These are phyloP conservation scores for Heliconius melpomene DNA, from an alignment of 1,140 invertebrate genomes.

Conservation along the genomic window DNA sequence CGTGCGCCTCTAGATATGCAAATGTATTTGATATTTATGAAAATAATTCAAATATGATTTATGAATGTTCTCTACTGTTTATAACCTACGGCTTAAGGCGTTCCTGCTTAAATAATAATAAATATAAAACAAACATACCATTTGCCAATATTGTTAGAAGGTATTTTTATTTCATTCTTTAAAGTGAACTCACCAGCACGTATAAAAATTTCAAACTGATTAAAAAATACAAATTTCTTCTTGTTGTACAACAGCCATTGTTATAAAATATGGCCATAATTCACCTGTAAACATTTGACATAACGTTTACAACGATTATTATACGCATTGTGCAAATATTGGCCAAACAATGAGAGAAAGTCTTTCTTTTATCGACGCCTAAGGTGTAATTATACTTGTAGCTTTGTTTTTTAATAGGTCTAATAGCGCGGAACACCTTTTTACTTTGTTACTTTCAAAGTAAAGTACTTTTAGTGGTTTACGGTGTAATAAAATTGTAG, in stretches of 20 bases:
- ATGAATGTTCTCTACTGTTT: conserved; percentile 23
- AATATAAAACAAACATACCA: not conserved
- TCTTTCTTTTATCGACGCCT: conserved; percentile 67
- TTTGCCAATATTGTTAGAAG: not conserved
- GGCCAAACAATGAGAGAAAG: conserved; percentile 68
- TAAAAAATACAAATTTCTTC: conserved; percentile 34
- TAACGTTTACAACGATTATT: conserved; percentile 71
- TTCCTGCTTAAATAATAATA: not conserved
- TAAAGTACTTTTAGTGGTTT: conserved; percentile 76
- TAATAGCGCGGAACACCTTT: conserved; percentile 70
- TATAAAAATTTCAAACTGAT: conserved; percentile 41
- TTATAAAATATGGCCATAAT: conserved; percentile 45
- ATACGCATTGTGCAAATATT: conserved; percentile 54
- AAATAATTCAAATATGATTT: conserved; percentile 45
- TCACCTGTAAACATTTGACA: conserved; percentile 72
- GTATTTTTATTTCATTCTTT: not conserved
- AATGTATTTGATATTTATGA: conserved; percentile 53
- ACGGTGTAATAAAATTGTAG: conserved; percentile 72
- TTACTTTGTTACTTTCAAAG: conserved; percentile 57
- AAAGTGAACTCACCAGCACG: conserved; percentile 25
- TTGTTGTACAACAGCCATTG: conserved; percentile 34
- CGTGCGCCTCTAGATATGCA: conserved; percentile 68
- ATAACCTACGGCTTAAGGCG: conserved; percentile 4
- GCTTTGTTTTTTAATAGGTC: conserved; percentile 65
- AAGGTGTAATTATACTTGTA: conserved; percentile 69